Base-by-base conservation (phyloP, 2,888 invertebrate genomes). In the Oscheius sp. region DNA sequence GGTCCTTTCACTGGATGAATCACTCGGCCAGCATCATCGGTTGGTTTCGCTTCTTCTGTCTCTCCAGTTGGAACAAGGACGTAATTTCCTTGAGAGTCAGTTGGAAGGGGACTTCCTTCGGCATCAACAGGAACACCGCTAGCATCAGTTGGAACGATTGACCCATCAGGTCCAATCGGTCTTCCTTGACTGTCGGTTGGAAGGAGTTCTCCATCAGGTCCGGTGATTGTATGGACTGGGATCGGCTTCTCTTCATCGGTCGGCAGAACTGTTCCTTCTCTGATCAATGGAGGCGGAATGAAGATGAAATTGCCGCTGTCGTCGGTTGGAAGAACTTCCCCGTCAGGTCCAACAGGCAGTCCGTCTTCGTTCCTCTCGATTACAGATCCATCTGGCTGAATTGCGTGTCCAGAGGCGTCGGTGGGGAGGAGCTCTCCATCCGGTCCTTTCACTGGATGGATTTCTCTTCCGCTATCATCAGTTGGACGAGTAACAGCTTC, bases 391-490 rank as follows among this genome's bases (percentile, higher is more conserved):
- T 46, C 64, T n/a, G n/a, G n/a, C n/a, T n/a, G n/a, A n/a, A n/a
- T n/a, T n/a, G n/a, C n/a, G 12, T 69, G 46, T 42, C 76, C 75
- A 23, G 63, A 31, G n/a, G 12, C 63, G 57, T 75, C 74, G 15
- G 76, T 79, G 29, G 81, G 79, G 5, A 82, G 58, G 10, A 74
- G 75, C 3, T 65, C 46, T 42, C 78, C 77, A 64, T 82, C 75
- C n/a, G 68, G 50, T 46, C 75, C 74, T 15, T 75, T 63, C 39
- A n/a, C n/a, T n/a, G n/a, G n/a, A n/a, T n/a, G n/a, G n/a, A n/a
- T n/a, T n/a, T n/a, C n/a, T 46, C 55, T 73, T 27, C 34, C 55
- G 27, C 20, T 31, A 29, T 23, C 46, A 8, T 3, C 65, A 34
- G 82, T 66, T 10, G 70, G 73, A 10, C 39, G 64, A 37, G 72